Evolutionary conservation across 2,888 invertebrate genomes (phyloP).

Genomic region (Dicyrtomina minuta): DNA sequence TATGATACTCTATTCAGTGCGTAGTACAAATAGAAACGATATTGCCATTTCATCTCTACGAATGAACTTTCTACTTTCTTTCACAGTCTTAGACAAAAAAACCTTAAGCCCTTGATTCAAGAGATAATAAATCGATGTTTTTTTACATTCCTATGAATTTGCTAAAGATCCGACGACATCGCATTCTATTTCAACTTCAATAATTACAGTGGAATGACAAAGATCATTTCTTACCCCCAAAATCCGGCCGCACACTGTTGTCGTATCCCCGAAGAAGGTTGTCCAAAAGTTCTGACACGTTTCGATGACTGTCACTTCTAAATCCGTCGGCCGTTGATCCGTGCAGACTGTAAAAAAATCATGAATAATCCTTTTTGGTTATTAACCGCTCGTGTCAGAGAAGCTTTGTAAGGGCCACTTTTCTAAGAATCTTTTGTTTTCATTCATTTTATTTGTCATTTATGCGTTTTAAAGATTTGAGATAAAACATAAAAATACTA

Average conservation of each 20-base stretch:
- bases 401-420: neutral
- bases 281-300: slow-evolving; percentile 73
- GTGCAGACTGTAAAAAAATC: neutral
- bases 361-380: neutral
- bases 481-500: neutral
- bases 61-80: slow-evolving; percentile 12
- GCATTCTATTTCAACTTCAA: too few relatives aligned
- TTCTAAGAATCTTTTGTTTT: neutral
- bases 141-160: slow-evolving; percentile 1
- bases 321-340: slow-evolving; percentile 26
- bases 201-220: too few relatives aligned
- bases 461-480: neutral
- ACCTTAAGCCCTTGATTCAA: neutral
- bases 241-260: slow-evolving; percentile 76
- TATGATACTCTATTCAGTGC: slow-evolving; percentile 23
- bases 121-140: slow-evolving; percentile 33
- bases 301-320: slow-evolving; percentile 37
- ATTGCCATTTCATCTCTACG: too few relatives aligned
- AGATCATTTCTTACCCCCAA: slow-evolving; percentile 71
- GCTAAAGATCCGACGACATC: neutral
- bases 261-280: slow-evolving; percentile 76
- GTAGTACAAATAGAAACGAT: neutral
- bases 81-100: slow-evolving; percentile 18
- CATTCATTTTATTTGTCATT: neutral
- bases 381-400: neutral